Conservation (phyloP, 2,888 invertebrate genomes). For the Eucriotettix oculatus region DNA sequence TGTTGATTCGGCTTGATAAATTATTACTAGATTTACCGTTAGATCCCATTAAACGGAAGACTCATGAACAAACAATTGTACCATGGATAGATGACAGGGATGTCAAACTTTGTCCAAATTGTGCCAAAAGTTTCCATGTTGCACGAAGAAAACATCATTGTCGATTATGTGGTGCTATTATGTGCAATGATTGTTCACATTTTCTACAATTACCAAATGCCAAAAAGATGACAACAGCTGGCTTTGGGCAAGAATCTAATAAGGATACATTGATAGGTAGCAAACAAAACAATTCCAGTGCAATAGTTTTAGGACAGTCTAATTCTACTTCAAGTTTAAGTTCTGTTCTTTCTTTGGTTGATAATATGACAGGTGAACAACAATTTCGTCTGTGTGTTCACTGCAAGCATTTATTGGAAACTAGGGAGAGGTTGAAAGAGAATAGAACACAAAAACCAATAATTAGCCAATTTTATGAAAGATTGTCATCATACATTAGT, state of each 20-base stretch:
- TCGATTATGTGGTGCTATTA: conserved; percentile 79
- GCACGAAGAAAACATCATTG: conserved; percentile 91
- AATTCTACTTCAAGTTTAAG: conserved; percentile 35
- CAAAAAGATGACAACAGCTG: conserved; percentile 39
- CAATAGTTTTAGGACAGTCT: conserved; percentile 15
- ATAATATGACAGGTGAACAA: conserved; percentile 20
- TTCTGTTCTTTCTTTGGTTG: conserved; percentile 25
- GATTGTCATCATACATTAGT: conserved; percentile 58
- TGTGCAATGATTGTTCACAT: conserved; percentile 82
- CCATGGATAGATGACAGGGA: conserved; percentile 87
- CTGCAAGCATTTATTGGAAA: conserved; percentile 47
- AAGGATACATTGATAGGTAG: conserved; percentile 20
- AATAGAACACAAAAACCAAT: conserved; percentile 63
- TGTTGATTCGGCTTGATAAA: conserved; percentile 85
- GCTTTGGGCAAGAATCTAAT: conserved; percentile 7
- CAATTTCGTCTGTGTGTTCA: conserved; percentile 18
- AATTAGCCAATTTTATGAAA: conserved; percentile 66
- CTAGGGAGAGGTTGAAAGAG: conserved; percentile 62
- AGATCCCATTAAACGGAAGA: conserved; percentile 54
- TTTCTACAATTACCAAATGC: conserved; percentile 68
- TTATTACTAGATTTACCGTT: conserved; percentile 64
- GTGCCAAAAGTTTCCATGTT: conserved; percentile 75
- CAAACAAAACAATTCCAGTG: neutral
- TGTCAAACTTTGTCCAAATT: conserved; percentile 79
- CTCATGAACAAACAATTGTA: conserved; percentile 50